phyloP scores from a whole-genome alignment of 2,888 invertebrate genomes.

The Phorcus lineatus region DNA sequence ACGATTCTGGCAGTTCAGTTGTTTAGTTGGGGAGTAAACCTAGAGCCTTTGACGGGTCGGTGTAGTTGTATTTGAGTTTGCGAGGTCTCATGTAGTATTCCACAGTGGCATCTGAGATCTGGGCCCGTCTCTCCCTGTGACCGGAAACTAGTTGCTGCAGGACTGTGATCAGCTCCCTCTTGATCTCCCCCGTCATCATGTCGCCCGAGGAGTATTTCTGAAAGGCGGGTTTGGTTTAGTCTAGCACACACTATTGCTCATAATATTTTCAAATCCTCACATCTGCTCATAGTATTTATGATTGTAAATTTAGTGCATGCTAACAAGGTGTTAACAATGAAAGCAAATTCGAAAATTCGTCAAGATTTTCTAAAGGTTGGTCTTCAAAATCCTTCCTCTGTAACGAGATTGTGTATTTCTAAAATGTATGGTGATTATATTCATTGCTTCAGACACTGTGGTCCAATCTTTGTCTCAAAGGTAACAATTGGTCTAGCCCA shows the following conservation, averaged over 20 bases:
- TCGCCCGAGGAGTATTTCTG: slow-evolving; percentile 90
- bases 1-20: too few species aligned
- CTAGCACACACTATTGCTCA: background rate
- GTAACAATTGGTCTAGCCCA: too few species aligned
- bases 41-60: background rate
- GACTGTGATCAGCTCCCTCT: slow-evolving; percentile 90
- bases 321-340: too few species aligned
- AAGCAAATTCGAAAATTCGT: too few species aligned
- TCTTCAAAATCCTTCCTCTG: too few species aligned
- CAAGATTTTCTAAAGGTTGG: too few species aligned
- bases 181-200: slow-evolving; percentile 94
- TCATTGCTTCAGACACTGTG: too few species aligned
- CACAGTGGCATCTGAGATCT: slow-evolving; percentile 90
- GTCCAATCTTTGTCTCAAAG: too few species aligned
- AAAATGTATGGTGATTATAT: too few species aligned
- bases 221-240: slow-evolving; percentile 43
- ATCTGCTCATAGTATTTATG: too few species aligned
- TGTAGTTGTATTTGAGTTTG: slow-evolving; percentile 77
- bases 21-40: background rate
- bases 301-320: too few species aligned
- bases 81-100: slow-evolving; percentile 90
- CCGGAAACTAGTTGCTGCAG: slow-evolving; percentile 86
- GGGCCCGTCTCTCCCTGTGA: slow-evolving; percentile 87
- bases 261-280: background rate
- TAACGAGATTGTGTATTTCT: too few species aligned